Evolutionary conservation across 2,113 vertebrate genomes (phyloP), one percentile per base, ranked within the genome.

Genomic region (Asarcornis scutulata): DNA sequence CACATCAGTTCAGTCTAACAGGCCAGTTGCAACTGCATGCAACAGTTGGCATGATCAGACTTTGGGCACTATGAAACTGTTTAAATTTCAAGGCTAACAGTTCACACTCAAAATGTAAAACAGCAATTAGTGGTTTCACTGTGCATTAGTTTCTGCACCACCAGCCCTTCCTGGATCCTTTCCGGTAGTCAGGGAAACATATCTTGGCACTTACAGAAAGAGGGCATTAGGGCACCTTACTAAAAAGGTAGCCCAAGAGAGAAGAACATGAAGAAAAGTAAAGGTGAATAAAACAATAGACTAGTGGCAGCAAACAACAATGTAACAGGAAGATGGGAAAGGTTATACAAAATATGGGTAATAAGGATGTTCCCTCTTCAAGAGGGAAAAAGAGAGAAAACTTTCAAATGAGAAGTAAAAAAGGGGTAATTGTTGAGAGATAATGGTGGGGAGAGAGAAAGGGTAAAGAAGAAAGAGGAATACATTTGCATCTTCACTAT

Each of bases 81-180:
- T 74, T 8, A 38, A 62, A 10, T 15, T 40, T 7, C 23, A 44
- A 74, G 13, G 29, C 44, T 93, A 42, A 91, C 53, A 86, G 13
- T 1, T 48, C 48, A 53, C 18, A 13, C 32, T 58, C 29, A 46
- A 74, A 46, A 78, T 18, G n/a, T 34, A 31, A 12, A 81, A 21
- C 11, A 13, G 7, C 32, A 32, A 11, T 0, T 1, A 3, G 27
- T 17, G 4, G 8, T 48, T 60, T 64, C 77, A 34, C 60, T 11
- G 46, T 22, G 42, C 77, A 7, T 17, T 62, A 71, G 42, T 27
- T 32, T 69, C 22, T 23, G 60, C 50, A 58, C 4, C 46, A 62
- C 26, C 56, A 58, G 46, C 26, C 17, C 34, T 40, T 59, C 12
- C 68, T 26, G 9, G n/a, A 42, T 56, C 46, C 69, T 77, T 36